A percentile compares a stretch with the other conserved stretches of the same genome.
These are phyloP conservation scores for Frankliniella intonsa DNA, from an alignment of 2,888 invertebrate species.

Conservation along the genomic window DNA sequence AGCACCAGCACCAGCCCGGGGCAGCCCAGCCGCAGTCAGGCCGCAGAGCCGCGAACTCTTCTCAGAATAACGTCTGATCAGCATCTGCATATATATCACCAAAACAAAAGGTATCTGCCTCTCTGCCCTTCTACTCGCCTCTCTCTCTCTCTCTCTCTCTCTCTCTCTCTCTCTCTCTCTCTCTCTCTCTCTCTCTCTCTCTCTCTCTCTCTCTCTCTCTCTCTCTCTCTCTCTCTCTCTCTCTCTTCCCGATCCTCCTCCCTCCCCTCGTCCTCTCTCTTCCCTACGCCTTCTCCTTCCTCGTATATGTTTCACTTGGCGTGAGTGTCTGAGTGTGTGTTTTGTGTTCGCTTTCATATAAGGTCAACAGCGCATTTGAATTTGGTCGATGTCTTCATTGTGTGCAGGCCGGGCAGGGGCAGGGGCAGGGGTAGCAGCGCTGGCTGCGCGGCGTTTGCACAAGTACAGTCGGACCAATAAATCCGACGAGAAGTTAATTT, in stretches of 20 bases:
- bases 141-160: neutral
- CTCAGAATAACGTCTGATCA: conserved; percentile 26
- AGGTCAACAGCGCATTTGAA: conserved; percentile 20
- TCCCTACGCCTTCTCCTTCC: neutral
- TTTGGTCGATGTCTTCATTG: conserved; percentile 25
- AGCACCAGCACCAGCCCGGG: neutral
- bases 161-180: neutral
- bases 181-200: neutral
- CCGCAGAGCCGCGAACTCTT: conserved; percentile 17
- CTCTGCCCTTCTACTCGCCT: neutral
- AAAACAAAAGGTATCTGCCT: conserved; percentile 15
- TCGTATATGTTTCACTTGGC: conserved; percentile 19
- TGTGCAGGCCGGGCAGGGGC: neutral
- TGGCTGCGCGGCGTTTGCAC: no score
- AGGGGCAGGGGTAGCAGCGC: no score
- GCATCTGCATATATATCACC: conserved; percentile 26
- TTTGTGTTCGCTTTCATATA: conserved; percentile 27
- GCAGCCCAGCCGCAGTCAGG: neutral
- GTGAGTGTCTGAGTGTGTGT: conserved; percentile 19
- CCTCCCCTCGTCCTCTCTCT: neutral
- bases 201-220: neutral
- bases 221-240: neutral
- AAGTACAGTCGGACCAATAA: conserved; percentile 1
- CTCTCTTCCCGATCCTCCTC: neutral
- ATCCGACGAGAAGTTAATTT: neutral